Conservation (phyloP, 2,888 invertebrate species). For the Pseudococcus jackbeardsleyi region DNA sequence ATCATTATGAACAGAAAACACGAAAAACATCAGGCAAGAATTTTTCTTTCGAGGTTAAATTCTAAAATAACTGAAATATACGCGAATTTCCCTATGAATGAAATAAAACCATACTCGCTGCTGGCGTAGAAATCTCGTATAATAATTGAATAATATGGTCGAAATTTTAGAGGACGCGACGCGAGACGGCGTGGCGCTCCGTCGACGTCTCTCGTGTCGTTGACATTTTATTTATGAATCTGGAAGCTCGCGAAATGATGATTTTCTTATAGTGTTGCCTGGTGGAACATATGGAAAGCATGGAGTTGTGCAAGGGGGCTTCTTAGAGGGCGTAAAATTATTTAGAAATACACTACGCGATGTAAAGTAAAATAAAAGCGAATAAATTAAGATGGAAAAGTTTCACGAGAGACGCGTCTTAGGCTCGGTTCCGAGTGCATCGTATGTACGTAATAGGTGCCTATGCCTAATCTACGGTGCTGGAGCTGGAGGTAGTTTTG, state of each 20-base stretch:
- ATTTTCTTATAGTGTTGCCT: not conserved
- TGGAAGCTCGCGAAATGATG: not conserved
- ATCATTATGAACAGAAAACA: too few relatives aligned
- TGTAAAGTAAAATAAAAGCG: slow-evolving; percentile 1
- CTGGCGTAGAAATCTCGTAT: not conserved
- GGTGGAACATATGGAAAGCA: too few relatives aligned
- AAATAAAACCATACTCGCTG: too few relatives aligned
- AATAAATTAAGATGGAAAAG: slow-evolving; percentile 23
- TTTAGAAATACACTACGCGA: not conserved
- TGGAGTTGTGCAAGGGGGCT: too few relatives aligned
- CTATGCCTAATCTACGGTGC: too few relatives aligned
- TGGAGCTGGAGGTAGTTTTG: not conserved
- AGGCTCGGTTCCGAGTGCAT: not conserved
- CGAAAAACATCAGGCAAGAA: too few relatives aligned
- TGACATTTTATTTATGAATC: not conserved
- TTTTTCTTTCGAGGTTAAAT: too few relatives aligned
- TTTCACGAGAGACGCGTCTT: not conserved
- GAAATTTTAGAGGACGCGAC: not conserved
- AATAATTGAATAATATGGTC: not conserved
- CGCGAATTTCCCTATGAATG: too few relatives aligned
- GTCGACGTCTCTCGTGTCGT: not conserved
- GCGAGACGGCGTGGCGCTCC: not conserved
- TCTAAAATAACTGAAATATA: too few relatives aligned
- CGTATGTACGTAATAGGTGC: not conserved
- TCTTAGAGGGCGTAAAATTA: not conserved